A percentile compares a stretch with the other conserved stretches of the same genome.
Conservation (phyloP, 1,140 invertebrate genomes). For the Platyura marginata region DNA sequence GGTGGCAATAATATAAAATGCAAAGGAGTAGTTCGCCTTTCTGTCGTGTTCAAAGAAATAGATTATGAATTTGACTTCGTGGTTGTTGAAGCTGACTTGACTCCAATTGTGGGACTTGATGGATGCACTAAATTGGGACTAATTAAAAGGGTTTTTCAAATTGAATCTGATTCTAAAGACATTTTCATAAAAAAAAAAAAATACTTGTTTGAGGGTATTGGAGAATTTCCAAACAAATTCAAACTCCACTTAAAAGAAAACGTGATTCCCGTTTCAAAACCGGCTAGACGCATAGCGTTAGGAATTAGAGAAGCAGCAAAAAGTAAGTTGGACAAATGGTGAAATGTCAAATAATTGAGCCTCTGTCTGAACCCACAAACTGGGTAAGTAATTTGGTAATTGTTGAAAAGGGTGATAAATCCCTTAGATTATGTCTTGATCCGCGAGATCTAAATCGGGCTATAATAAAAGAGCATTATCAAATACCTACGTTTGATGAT, state of each 20-base stretch:
- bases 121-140: not conserved
- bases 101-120: not conserved
- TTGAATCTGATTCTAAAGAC: no score
- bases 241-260: not conserved
- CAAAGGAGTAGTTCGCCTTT: not conserved
- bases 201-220: no score
- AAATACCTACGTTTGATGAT: not conserved
- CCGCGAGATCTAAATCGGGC: slow-evolving; percentile 13
- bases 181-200: no score
- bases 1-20: not conserved
- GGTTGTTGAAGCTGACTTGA: not conserved
- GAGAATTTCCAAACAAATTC: not conserved
- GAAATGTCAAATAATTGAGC: slow-evolving; percentile 10
- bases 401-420: slow-evolving; percentile 17
- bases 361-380: slow-evolving; percentile 13
- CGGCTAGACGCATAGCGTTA: not conserved
- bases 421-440: slow-evolving; percentile 22
- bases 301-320: slow-evolving; percentile 10
- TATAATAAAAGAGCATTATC: not conserved
- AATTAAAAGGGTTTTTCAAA: no score
- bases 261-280: not conserved
- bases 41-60: not conserved
- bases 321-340: slow-evolving; percentile 10
- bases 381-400: slow-evolving; percentile 24
- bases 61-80: not conserved